Base-by-base conservation (phyloP, 35 echinoderm and acorn worm species). In the Acanthaster planci region DNA sequence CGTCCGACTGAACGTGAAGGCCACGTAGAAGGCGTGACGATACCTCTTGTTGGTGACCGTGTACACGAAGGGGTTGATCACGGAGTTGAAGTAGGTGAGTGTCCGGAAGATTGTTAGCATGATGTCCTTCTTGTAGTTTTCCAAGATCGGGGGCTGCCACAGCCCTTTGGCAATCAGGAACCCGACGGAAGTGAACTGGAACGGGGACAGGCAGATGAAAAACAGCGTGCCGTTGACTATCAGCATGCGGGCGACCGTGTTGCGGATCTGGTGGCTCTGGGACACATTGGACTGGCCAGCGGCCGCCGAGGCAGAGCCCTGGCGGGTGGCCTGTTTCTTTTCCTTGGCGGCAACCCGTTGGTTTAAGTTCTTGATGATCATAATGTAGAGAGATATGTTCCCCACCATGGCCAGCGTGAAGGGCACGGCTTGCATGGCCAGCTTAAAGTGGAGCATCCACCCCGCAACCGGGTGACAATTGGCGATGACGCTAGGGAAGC, bases 241-340 rank as follows among this genome's bases (percentile, higher is more conserved):
- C 16, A 89, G 76, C 87, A 89, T 89, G 4, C 87, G 79, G 2
- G 60, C 80, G 26, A 89, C 87, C 38, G 82, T 80, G 67, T 89
- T 89, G 29, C 87, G 8, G 64, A 82, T 89, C 64, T 89, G 40
- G 27, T 78, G 84, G 60, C 78, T 95, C 52, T 86, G 84, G 32
- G 64, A 50, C n/a, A 37, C 9, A 1, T 72, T 2, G 60, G 78
- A 16, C 42, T 47, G 42, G 4, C n/a, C n/a, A 1, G 40, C 19
- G n/a, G 47, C 47, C 27, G 38, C n/a, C 17, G 16, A 15, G 42
- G 31, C 31, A 58, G 39, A 76, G 36, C 37, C 56, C 40, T 67
- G 35, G 3, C 37, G 12, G 18, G 64, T 72, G 7, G 64, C 34
- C 23, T 72, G 64, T 34, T 72, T 72, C 64, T 72, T 72, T 26